A percentile compares a stretch with the other conserved stretches of the same genome.
phyloP scores from a whole-genome alignment of 30 jellyfish, hydroid and myxozoan genomes.

The Cassiopea xamachana region DNA sequence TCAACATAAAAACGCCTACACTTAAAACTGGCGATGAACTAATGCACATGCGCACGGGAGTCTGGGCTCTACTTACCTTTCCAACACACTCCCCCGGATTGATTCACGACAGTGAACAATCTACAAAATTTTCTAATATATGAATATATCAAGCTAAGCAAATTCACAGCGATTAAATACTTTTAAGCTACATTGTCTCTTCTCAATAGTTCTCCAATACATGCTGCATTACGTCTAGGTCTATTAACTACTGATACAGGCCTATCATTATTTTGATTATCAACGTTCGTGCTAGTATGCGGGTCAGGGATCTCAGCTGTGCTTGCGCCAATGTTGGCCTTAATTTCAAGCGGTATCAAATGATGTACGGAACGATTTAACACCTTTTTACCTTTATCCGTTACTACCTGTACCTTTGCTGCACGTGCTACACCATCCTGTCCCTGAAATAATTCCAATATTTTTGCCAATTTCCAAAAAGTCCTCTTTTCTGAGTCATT shows the following conservation, averaged over 20 bases:
- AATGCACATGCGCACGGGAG: no score
- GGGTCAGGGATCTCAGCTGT: neutral
- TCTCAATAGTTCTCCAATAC: constrained; percentile 12
- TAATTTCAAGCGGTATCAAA: constrained; percentile 5
- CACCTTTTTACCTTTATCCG: constrained; percentile 7
- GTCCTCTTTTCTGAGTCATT: constrained; percentile 21
- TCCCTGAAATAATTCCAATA: constrained; percentile 19
- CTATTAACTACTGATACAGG: neutral
- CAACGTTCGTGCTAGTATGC: neutral
- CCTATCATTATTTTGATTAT: neutral
- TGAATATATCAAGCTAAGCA: no score
- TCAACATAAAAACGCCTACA: no score
- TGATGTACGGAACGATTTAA: neutral
- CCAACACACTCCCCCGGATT: no score
- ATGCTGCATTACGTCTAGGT: constrained; percentile 26
- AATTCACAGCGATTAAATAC: neutral
- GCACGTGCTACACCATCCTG: constrained; percentile 26
- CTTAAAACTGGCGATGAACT: no score
- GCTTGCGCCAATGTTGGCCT: neutral
- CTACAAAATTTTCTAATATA: no score
- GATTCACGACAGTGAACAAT: no score
- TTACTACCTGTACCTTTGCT: constrained; percentile 8
- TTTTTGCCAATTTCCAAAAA: constrained; percentile 38
- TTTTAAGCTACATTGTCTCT: neutral
- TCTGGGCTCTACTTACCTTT: no score